Evolutionary conservation across 1,140 invertebrate species (phyloP).

Genomic region (Leptopilina boulardi): DNA sequence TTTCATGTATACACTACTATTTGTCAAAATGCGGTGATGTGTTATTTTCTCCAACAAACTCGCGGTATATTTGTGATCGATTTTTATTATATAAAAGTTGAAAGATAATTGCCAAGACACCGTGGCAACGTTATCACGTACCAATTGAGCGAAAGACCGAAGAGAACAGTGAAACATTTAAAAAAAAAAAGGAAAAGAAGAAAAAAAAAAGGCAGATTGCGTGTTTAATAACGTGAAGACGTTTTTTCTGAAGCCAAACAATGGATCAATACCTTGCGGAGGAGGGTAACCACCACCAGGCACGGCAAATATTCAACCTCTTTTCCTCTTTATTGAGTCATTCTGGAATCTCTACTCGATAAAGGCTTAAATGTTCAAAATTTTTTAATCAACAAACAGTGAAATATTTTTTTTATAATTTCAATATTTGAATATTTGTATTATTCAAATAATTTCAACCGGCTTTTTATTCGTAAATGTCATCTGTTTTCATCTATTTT

Average conservation of each 20-base stretch:
- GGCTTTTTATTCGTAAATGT: slow-evolving; percentile 3
- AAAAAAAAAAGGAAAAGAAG: too few relatives aligned
- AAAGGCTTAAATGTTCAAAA: neutral
- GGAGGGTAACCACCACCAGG: slow-evolving; percentile 51
- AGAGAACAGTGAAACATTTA: slow-evolving; percentile 47
- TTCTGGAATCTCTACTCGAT: neutral
- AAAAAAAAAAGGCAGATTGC: slow-evolving; percentile 34
- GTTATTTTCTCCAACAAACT: slow-evolving; percentile 32
- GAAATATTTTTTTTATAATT: neutral
- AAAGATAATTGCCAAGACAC: slow-evolving; percentile 31
- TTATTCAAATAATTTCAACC: neutral
- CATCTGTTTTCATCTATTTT: neutral
- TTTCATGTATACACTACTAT: slow-evolving; percentile 44
- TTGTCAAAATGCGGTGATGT: slow-evolving; percentile 53
- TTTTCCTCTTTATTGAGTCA: slow-evolving; percentile 22
- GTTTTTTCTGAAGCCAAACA: slow-evolving; percentile 57
- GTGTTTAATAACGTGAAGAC: slow-evolving; percentile 50
- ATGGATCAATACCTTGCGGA: slow-evolving; percentile 69
- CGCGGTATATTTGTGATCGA: slow-evolving; percentile 40
- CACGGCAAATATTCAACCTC: slow-evolving; percentile 49
- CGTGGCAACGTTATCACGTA: slow-evolving; percentile 34
- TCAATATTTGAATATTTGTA: neutral
- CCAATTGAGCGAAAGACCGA: slow-evolving; percentile 20
- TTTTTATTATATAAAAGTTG: slow-evolving; percentile 33
- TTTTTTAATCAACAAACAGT: neutral